Evolutionary conservation across 2,888 invertebrate species (phyloP).

Genomic region (Sthenelais limicola): DNA sequence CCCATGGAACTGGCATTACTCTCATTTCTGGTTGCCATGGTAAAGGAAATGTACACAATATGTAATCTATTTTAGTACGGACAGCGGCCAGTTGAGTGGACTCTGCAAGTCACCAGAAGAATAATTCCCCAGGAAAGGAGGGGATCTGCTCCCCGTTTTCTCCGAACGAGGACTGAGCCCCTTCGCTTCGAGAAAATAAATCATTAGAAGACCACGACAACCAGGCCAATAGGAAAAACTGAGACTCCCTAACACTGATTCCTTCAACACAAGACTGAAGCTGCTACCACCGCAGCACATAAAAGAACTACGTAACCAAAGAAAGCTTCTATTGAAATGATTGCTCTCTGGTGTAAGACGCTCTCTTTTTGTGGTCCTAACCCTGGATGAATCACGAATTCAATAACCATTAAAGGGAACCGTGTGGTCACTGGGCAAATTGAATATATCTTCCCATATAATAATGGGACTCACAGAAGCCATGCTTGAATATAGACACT

Average conservation of each 20-base stretch:
- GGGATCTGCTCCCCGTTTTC: background rate
- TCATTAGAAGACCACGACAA: slow-evolving; percentile 4
- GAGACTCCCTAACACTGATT: no score
- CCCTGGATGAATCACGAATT: no score
- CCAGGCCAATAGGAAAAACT: slow-evolving; percentile 2
- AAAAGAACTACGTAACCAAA: slow-evolving; percentile 24
- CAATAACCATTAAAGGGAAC: no score
- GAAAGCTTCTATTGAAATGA: slow-evolving; percentile 35
- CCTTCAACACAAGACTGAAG: no score
- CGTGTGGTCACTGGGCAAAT: no score
- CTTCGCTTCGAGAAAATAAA: slow-evolving; percentile 9
- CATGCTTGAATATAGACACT: no score
- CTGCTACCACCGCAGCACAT: background rate
- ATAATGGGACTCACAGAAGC: no score
- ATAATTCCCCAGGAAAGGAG: background rate
- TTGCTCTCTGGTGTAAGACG: no score
- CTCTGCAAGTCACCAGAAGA: background rate
- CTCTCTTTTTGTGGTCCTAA: no score
- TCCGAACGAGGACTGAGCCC: background rate
- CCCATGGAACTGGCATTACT: slow-evolving; percentile 6
- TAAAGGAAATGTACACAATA: slow-evolving; percentile 22
- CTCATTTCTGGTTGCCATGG: slow-evolving; percentile 25
- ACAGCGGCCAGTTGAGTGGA: background rate
- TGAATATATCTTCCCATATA: no score
- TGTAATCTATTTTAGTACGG: slow-evolving; percentile 24